phyloP scores from a whole-genome alignment of 2,888 invertebrate genomes.

The Dioctria linearis region DNA sequence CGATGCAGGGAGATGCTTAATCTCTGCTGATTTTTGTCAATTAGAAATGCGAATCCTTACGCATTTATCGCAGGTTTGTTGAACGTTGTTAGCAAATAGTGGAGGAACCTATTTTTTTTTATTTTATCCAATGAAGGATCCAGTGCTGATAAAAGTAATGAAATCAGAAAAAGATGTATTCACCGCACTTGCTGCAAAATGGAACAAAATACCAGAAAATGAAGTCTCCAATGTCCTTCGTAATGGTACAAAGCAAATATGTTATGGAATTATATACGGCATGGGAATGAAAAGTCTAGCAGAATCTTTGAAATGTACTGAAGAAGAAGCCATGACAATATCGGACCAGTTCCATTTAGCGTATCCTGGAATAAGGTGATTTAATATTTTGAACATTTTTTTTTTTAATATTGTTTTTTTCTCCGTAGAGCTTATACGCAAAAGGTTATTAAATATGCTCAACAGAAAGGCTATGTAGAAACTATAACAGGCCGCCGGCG shows the following conservation, averaged over 20 bases:
- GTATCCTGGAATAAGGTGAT: constrained; percentile 81
- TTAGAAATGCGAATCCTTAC: constrained; percentile 94
- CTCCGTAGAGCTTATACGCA: constrained; percentile 63
- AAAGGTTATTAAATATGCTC: constrained; percentile 76
- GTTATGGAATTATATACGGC: constrained; percentile 98
- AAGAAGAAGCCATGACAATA: constrained; percentile 85
- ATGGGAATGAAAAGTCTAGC: constrained; percentile 90
- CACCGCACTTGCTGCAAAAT: constrained; percentile 86
- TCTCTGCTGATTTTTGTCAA: constrained; percentile 97
- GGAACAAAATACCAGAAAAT: constrained; percentile 80
- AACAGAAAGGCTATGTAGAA: constrained; percentile 83
- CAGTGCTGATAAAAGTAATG: constrained; percentile 78
- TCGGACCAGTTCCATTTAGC: constrained; percentile 85
- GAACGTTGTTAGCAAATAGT: not conserved
- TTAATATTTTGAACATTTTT: constrained; percentile 54
- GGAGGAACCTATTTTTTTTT: constrained; percentile 14
- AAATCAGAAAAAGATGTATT: constrained; percentile 83
- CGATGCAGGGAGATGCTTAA: constrained; percentile 75
- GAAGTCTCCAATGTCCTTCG: constrained; percentile 85
- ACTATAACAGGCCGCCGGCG: constrained; percentile 87
- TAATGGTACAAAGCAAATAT: constrained; percentile 91
- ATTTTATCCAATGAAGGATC: constrained; percentile 72
- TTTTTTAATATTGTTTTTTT: not conserved
- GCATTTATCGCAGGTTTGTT: constrained; percentile 80
- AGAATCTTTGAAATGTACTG: constrained; percentile 83